Percentiles rank a stretch among this genome's conserved stretches.
phyloP scores from a whole-genome alignment of 2,113 vertebrate genomes.

The Probosciger aterrimus region DNA sequence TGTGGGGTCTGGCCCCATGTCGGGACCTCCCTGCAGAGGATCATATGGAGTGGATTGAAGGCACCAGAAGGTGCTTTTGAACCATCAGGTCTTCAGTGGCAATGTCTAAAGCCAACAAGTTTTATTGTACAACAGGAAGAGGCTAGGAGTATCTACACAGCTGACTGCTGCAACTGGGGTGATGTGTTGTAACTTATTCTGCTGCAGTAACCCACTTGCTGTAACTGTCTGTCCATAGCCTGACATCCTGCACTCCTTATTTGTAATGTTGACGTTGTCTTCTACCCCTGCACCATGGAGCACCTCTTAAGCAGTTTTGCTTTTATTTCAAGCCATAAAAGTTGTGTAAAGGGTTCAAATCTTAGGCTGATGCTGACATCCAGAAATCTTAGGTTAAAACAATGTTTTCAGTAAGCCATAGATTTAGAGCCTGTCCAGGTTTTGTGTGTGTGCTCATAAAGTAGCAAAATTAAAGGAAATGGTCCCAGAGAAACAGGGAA shows the following conservation, averaged over 20 bases:
- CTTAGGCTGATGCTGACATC: background rate
- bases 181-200: fast-evolving
- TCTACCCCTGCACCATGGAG: background rate
- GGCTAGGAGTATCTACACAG: background rate
- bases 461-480: background rate
- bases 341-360: background rate
- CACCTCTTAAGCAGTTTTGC: background rate
- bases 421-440: background rate
- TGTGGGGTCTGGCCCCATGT: fast-evolving
- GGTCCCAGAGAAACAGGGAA: background rate
- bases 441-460: background rate
- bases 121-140: background rate
- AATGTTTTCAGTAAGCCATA: background rate
- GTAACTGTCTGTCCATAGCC: background rate
- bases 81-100: background rate
- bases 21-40: background rate
- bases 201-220: background rate
- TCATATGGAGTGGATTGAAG: background rate
- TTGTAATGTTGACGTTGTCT: fast-evolving
- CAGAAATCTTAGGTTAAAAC: background rate
- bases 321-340: background rate
- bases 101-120: background rate
- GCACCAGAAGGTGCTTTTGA: background rate
- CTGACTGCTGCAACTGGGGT: background rate
- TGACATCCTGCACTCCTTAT: background rate